Evolutionary conservation across 1,140 invertebrate species (phyloP).

Genomic region (Drosophila arawakana): DNA sequence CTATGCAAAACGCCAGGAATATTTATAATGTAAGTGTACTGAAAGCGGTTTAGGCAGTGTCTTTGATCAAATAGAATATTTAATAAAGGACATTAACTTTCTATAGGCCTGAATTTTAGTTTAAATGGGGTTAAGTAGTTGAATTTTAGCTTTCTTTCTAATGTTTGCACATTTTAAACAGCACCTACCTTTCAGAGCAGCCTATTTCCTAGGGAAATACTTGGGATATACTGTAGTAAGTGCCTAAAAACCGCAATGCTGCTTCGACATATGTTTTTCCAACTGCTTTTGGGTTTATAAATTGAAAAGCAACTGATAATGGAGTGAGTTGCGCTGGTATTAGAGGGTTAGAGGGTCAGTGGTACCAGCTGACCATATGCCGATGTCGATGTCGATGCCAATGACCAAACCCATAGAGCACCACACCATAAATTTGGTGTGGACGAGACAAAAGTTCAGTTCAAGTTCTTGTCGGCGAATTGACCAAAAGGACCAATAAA

Average conservation of each 20-base stretch:
- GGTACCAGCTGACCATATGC: constrained; percentile 48
- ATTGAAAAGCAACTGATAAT: background rate
- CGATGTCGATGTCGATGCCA: constrained; percentile 5
- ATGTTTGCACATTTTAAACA: too few species aligned
- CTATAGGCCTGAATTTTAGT: too few species aligned
- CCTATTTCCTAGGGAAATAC: background rate
- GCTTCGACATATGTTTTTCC: constrained; percentile 13
- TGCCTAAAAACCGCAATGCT: background rate
- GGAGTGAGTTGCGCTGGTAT: background rate
- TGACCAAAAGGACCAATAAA: constrained; percentile 67
- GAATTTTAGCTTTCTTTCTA: too few species aligned
- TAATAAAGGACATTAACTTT: too few species aligned
- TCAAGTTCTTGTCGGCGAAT: constrained; percentile 67
- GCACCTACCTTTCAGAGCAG: too few species aligned
- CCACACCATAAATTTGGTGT: constrained; percentile 61
- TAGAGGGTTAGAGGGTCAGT: constrained; percentile 33
- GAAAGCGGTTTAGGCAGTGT: background rate
- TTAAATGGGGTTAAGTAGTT: too few species aligned
- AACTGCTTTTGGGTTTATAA: background rate
- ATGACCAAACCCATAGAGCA: constrained; percentile 46
- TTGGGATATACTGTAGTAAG: background rate
- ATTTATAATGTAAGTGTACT: background rate
- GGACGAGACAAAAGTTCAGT: constrained; percentile 32
- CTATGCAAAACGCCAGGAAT: background rate
- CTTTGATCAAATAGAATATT: too few species aligned